These are phyloP conservation scores for Gnathonemus longibarbis DNA, from an alignment of 2,113 vertebrate genomes.

Conservation along the genomic window DNA sequence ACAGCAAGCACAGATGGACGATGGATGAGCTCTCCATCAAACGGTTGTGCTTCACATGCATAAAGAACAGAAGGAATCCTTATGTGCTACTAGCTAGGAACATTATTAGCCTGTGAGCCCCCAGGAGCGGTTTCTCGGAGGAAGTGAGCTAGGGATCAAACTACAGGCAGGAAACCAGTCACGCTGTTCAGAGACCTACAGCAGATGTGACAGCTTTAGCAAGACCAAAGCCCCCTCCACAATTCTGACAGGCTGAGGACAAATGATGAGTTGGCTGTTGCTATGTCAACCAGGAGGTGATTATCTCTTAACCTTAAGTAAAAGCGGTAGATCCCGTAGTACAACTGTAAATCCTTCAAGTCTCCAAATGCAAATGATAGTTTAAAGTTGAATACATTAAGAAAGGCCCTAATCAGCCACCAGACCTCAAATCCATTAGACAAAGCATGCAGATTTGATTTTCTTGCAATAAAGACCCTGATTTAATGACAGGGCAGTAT, in stretches of 20 bases:
- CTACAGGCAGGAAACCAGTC: neutral
- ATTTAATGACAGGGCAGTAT: neutral
- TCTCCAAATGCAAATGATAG: neutral
- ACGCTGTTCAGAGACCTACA: neutral
- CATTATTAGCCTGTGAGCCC: neutral
- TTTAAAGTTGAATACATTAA: neutral
- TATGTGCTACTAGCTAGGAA: neutral
- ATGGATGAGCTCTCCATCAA: neutral
- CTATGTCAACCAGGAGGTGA: slow-evolving; percentile 3
- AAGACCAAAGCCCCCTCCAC: neutral
- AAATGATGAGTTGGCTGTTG: neutral
- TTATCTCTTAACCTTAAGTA: neutral
- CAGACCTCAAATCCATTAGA: slow-evolving; percentile 1
- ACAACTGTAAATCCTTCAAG: neutral
- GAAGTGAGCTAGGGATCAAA: neutral
- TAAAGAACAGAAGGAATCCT: neutral
- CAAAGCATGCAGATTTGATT: slow-evolving; percentile 4
- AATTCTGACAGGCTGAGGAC: neutral
- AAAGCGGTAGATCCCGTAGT: neutral
- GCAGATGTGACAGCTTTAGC: slow-evolving; percentile 2
- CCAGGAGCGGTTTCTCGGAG: neutral
- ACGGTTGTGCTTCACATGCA: neutral
- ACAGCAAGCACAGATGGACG: neutral
- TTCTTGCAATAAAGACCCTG: neutral
- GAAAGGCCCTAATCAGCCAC: slow-evolving; percentile 7